Evolutionary conservation across 2,888 invertebrate species (phyloP), one percentile per base, ranked within the genome.

Genomic region (Copidosoma aretas): DNA sequence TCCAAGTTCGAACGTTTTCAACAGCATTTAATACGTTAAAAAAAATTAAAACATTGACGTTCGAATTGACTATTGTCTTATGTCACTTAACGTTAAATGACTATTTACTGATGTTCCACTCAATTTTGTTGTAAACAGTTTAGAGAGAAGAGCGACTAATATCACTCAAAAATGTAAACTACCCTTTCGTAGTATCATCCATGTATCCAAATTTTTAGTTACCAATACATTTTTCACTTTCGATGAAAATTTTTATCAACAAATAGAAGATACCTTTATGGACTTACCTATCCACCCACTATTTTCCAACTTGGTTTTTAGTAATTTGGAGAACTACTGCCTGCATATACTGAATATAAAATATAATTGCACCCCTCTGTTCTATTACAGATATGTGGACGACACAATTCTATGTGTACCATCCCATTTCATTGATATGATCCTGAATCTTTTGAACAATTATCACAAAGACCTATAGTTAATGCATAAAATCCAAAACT

Each of bases 21-120:
- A n/a, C n/a, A n/a, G n/a, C n/a, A n/a, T n/a, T n/a, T n/a, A n/a
- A n/a, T n/a, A n/a, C n/a, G n/a, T n/a, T n/a, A n/a, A 32, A 5
- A 5, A 32, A 32, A 32, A 5, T 32, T 66, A 25, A 49, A 60
- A 60, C 10, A 2, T 49, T 4, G 3, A 15, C 19, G 10, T 49
- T 19, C 10, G 4, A 49, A 10, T 2, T 4, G 10, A 49, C 10
- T 2, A 49, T 19, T 22, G 52, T 39, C 41, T 58, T 58, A 62
- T 61, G 5, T 25, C 51, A 21, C 22, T 60, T 10, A 24, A 60
- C 12, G 60, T 59, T 12, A 60, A 10, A n/a, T 60, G 24, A 5
- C 12, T 60, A 8, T 60, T 60, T 17, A 60, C 60, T 22, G 46
- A 49, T 21, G 15, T 60, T 60, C 49, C 49, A 10, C 39, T 22